These are phyloP conservation scores for Agrilus biguttatus DNA, from an alignment of 2,888 invertebrate species.

Conservation along the genomic window DNA sequence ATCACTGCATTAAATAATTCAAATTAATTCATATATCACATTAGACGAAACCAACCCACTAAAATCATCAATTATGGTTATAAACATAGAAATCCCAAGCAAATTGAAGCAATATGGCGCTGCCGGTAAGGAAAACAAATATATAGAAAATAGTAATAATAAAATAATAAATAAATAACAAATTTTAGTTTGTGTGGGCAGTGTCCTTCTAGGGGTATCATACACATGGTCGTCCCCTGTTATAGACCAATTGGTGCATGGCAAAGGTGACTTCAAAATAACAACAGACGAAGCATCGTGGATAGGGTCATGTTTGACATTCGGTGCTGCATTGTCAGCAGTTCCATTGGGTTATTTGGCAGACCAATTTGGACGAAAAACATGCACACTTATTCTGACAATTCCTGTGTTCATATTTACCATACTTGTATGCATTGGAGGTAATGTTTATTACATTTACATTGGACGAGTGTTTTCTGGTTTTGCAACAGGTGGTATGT, in stretches of 20 bases:
- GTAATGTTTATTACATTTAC: slow-evolving; percentile 1
- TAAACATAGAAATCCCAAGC: no score
- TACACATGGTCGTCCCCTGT: slow-evolving; percentile 68
- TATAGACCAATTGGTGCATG: slow-evolving; percentile 38
- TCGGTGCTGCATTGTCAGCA: slow-evolving; percentile 59
- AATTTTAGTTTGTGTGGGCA: slow-evolving; percentile 47
- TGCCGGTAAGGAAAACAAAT: no score
- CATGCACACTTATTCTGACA: slow-evolving; percentile 41
- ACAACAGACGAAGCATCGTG: slow-evolving; percentile 37
- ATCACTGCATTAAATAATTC: no score
- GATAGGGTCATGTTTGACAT: slow-evolving; percentile 52
- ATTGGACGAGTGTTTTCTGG: slow-evolving; percentile 57
- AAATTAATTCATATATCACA: no score
- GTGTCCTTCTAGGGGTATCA: slow-evolving; percentile 53
- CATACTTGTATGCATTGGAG: slow-evolving; percentile 36
- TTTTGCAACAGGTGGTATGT: slow-evolving; percentile 48
- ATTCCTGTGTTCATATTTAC: slow-evolving; percentile 46
- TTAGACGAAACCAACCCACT: no score
- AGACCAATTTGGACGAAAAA: slow-evolving; percentile 50
- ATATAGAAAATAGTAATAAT: no score
- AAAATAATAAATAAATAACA: no score
- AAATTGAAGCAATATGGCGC: no score
- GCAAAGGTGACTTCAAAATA: slow-evolving; percentile 12
- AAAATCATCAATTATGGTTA: no score
- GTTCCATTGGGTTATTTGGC: slow-evolving; percentile 54